These are phyloP conservation scores for Paratrypauchen microcephalus DNA, from an alignment of 2,797 vertebrate species.

Conservation along the genomic window DNA sequence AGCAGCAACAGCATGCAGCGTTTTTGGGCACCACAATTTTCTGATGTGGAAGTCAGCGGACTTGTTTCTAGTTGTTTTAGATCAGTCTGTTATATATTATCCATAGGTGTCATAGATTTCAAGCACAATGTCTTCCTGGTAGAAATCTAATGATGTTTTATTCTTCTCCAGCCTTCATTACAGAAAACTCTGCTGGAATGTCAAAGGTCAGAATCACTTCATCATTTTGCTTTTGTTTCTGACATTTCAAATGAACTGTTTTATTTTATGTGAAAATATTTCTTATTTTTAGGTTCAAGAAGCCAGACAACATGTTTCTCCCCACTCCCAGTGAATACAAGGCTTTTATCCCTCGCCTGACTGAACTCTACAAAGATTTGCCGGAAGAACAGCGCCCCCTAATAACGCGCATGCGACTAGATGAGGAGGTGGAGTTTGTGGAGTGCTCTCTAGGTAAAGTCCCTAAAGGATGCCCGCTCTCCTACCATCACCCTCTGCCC, in stretches of 20 bases:
- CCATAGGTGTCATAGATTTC: too few species aligned
- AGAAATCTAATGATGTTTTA: background rate
- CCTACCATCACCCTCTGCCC: slow-evolving; percentile 42
- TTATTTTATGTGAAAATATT: too few species aligned
- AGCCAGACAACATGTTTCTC: background rate
- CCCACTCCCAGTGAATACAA: slow-evolving; percentile 5
- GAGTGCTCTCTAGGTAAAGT: slow-evolving; percentile 47
- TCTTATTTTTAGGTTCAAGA: slow-evolving; percentile 26
- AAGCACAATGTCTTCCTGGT: too few species aligned
- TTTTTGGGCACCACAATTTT: too few species aligned
- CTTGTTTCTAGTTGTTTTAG: too few species aligned
- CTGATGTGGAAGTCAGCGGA: too few species aligned
- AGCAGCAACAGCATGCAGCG: too few species aligned
- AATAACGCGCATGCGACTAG: slow-evolving; percentile 39
- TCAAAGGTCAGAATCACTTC: slow-evolving; percentile 42
- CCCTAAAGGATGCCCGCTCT: slow-evolving; percentile 42
- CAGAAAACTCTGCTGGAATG: slow-evolving; percentile 56
- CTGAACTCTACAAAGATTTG: slow-evolving; percentile 38
- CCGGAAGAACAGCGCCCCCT: slow-evolving; percentile 47
- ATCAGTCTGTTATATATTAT: too few species aligned
- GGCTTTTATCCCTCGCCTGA: slow-evolving; percentile 29
- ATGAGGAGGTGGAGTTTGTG: slow-evolving; percentile 29
- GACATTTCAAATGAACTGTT: background rate
- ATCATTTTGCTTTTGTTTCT: background rate
- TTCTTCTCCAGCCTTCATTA: background rate